Conservation (phyloP, 1,140 invertebrate species). For the Lanistes nyassanus region DNA sequence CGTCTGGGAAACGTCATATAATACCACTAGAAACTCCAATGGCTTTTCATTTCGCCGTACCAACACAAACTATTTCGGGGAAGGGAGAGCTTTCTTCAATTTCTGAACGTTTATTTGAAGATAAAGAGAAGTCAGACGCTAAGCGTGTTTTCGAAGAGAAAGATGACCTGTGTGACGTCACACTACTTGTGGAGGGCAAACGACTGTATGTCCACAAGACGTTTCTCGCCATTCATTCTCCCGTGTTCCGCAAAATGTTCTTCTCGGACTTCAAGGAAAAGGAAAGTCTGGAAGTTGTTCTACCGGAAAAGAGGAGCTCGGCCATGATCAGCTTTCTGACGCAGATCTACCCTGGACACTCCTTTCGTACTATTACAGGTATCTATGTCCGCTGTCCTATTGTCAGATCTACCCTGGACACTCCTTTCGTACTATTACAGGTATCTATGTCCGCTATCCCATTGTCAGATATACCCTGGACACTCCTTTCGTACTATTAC, state of each 20-base stretch:
- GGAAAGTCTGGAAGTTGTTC: not conserved
- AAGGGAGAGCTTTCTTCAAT: no score
- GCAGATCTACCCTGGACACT: slow-evolving; percentile 19
- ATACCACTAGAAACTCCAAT: no score
- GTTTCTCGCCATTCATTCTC: not conserved
- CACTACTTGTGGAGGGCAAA: slow-evolving; percentile 12
- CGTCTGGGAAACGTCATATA: no score
- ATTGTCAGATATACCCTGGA: no score
- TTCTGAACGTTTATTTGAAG: no score
- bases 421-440: no score
- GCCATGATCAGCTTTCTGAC: slow-evolving; percentile 12
- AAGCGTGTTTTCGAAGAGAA: not conserved
- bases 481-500: no score
- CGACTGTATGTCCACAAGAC: slow-evolving; percentile 16
- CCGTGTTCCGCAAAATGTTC: slow-evolving; percentile 17
- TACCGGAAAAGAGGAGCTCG: not conserved
- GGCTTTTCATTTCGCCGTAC: no score
- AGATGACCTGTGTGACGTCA: not conserved
- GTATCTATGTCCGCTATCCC: no score
- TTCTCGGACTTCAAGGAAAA: slow-evolving; percentile 4
- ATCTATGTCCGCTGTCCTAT: not conserved
- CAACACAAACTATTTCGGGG: no score
- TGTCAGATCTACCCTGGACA: no score
- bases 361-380: not conserved
- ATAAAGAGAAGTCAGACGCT: no score